A percentile compares a stretch with the other conserved stretches of the same genome.
These are phyloP conservation scores for Noctuana brunneofusca DNA, from an alignment of 2,888 invertebrate species.

Conservation along the genomic window DNA sequence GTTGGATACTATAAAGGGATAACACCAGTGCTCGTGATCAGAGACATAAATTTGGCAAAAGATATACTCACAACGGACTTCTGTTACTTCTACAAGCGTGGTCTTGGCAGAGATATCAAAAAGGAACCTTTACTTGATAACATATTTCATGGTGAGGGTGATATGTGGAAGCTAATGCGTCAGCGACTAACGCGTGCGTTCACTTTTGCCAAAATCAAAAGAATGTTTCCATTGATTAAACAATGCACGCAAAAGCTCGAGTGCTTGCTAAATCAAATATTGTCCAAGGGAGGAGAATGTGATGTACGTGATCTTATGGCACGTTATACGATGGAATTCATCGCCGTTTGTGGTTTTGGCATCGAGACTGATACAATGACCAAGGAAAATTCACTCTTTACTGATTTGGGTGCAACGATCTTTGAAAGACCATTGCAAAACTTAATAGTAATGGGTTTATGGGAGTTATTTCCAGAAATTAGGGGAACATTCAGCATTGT, in stretches of 20 bases:
- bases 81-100: constrained; percentile 55
- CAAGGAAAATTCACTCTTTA: constrained; percentile 51
- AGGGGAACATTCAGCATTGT: constrained; percentile 41
- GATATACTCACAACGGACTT: constrained; percentile 60
- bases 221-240: constrained; percentile 67
- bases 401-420: constrained; percentile 45
- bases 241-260: constrained; percentile 61
- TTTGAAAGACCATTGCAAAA: constrained; percentile 46
- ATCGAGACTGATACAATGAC: constrained; percentile 49
- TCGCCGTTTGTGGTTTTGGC: constrained; percentile 57
- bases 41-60: constrained; percentile 57
- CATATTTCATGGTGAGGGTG: constrained; percentile 62
- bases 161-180: constrained; percentile 62
- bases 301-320: constrained; percentile 54
- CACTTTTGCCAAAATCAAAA: constrained; percentile 62
- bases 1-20: constrained; percentile 61
- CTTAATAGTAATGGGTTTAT: constrained; percentile 42
- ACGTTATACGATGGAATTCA: constrained; percentile 55
- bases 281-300: constrained; percentile 45
- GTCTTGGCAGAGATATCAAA: constrained; percentile 50
- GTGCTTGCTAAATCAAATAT: constrained; percentile 38
- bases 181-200: constrained; percentile 65
- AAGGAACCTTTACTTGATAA: constrained; percentile 54
- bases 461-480: constrained; percentile 55
- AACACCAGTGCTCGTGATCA: constrained; percentile 58